Evolutionary conservation across 1,140 invertebrate species (phyloP), one percentile per base, ranked within the genome.

Genomic region (Ceratina australensis): DNA sequence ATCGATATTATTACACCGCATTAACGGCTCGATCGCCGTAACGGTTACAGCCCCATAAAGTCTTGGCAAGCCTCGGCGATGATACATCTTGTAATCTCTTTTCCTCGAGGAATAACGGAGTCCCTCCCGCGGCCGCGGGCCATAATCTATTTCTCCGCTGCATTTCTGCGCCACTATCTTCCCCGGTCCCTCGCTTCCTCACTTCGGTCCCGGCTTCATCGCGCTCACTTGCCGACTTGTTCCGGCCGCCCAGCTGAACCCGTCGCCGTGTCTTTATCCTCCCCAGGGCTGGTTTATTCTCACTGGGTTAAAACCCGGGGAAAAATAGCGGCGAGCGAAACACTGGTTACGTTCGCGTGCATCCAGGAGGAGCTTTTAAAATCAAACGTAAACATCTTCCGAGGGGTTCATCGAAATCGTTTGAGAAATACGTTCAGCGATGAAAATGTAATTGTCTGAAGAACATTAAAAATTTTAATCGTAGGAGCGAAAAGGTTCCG

Each of bases 41-140:
- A 33, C 63, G 26, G 75, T 77, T 78, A 81, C 59, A 77, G 20
- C 20, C 42, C 26, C 56, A 54, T 81, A 78, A 54, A 72, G 57
- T 42, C 49, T 33, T 33, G 56, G 68, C 67, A 72, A 78, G 76
- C 67, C 54, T 60, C 47, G 13, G 56, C 68, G 56, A 78, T 54
- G 75, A 81, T 73, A 81, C 79, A 78, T 78, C 66, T 81, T 75
- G 79, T 73, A 81, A 81, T 81, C 76, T 81, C 74, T 78, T 68
- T 80, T 72, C 63, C 74, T 49, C 63, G 50, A 24, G 57, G 73
- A 76, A 69, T 49, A 76, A 69, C 65, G 28, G 57, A 69, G 54
- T 76, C 64, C 47, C 49, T 28, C 49, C 54, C 50, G n/a, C 64
- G 4, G 12, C 56, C 61, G 18, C 54, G 15, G 64, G 76, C 59